Base-by-base conservation (phyloP, 2,797 vertebrate genomes). In the Takifugu rubripes region DNA sequence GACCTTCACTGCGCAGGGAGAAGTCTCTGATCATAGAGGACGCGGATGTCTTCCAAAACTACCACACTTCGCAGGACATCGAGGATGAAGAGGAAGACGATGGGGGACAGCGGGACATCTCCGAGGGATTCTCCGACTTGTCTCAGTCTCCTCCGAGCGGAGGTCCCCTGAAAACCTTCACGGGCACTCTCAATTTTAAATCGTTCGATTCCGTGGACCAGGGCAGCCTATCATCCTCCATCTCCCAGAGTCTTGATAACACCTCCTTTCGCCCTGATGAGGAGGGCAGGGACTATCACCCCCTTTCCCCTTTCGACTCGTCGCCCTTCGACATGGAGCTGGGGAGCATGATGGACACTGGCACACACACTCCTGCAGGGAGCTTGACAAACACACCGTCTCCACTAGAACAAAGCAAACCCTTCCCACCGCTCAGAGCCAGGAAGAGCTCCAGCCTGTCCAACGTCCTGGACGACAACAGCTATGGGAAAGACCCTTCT, bases 391-490 rank as follows among this genome's bases (percentile, higher is more conserved):
- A 93, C 49, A 98, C 96, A 0, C 96, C 96, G 0, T 98, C 97
- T 0, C 93, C 96, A 0, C 75, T 98, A 36, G 97, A 98, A 46
- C 91, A 90, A 46, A 91, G 90, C 52, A 94, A 95, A 67, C 88
- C 92, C 6, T 99, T 99, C 70, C 92, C 92, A 0, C 86, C 92
- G 0, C 79, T 87, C 43, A 88, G 90, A 4, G 90, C 89, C 0
- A 92, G 92, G 62, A 98, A 97, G 85, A 98, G 96, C 83, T 98
- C 96, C 76, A 98, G 96, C 81, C 90, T 99, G 60, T 98, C 97
- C 52, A 98, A 99, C 0, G 94, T 98, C 15, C 88, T 99, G 74
- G 97, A 97, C 0, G 95, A 97, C 3, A 79, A 87, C 82, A 97
- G 93, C 89, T 95, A 87, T 21, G 82, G 92, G 74, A 93, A 91